Evolutionary conservation across 2,113 vertebrate genomes (phyloP).

Genomic region (Perognathus longimembris): DNA sequence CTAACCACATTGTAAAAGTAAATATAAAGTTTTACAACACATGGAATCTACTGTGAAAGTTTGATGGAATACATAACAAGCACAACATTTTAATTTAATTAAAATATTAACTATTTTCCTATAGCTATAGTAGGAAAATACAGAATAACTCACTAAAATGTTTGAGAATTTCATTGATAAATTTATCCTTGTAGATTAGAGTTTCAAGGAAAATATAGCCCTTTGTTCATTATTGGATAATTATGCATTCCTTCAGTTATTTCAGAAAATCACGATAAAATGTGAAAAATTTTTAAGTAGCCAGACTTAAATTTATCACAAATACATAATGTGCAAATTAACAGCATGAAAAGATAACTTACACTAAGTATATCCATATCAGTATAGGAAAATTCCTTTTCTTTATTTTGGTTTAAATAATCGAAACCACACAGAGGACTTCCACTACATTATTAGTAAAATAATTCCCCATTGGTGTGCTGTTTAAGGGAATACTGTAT

Average conservation of each 20-base stretch:
- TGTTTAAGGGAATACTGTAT: background rate
- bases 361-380: background rate
- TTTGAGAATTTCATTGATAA: conserved; percentile 27
- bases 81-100: background rate
- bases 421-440: background rate
- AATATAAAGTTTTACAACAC: background rate
- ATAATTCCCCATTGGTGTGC: conserved; percentile 30
- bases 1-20: background rate
- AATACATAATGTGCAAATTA: conserved; percentile 46
- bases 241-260: conserved; percentile 36
- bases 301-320: conserved; percentile 29
- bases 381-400: background rate
- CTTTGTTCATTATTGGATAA: conserved; percentile 26
- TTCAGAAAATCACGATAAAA: conserved; percentile 46
- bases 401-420: conserved; percentile 32
- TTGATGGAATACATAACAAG: background rate
- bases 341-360: conserved; percentile 7
- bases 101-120: no score
- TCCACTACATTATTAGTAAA: conserved; percentile 19
- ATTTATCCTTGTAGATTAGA: conserved; percentile 1
- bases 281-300: conserved; percentile 28
- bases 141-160: background rate
- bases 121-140: background rate
- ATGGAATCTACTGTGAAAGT: background rate
- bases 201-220: conserved; percentile 19